A percentile compares a stretch with the other conserved stretches of the same genome.
Evolutionary conservation across 2,113 vertebrate genomes (phyloP).

Genomic region (Sinosuthora webbiana): DNA sequence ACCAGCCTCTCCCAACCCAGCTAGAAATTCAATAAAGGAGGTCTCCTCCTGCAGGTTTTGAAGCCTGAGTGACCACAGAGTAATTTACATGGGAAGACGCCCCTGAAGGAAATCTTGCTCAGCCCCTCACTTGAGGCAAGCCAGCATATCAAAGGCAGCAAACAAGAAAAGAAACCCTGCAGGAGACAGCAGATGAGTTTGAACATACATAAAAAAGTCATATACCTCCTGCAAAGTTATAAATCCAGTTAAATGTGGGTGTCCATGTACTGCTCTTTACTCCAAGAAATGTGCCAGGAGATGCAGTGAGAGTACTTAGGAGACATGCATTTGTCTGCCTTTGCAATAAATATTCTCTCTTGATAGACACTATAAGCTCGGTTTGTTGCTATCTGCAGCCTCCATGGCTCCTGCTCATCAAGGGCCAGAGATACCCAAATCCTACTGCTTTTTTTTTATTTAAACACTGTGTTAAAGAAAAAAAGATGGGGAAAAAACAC

Average conservation of each 20-base stretch:
- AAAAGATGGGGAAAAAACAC: neutral
- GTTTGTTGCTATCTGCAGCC: neutral
- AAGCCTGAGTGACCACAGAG: neutral
- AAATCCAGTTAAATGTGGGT: neutral
- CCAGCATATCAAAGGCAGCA: neutral
- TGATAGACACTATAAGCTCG: neutral
- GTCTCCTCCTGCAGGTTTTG: neutral
- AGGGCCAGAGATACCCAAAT: neutral
- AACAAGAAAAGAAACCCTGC: neutral
- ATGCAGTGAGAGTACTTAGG: neutral
- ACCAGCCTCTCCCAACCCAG: neutral
- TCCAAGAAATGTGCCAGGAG: neutral
- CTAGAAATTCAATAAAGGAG: neutral
- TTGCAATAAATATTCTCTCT: neutral
- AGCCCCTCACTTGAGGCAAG: neutral
- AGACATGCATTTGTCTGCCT: neutral
- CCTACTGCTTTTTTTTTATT: neutral
- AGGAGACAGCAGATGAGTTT: rapidly evolving
- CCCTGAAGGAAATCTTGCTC: neutral
- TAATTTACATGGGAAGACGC: neutral
- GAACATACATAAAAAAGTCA: neutral
- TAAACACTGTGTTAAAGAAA: neutral
- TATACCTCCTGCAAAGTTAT: neutral
- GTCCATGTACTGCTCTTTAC: neutral
- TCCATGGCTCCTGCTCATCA: neutral